Base-by-base conservation (phyloP, 2,797 vertebrate species). In the Pseudomugil tenellus region DNA sequence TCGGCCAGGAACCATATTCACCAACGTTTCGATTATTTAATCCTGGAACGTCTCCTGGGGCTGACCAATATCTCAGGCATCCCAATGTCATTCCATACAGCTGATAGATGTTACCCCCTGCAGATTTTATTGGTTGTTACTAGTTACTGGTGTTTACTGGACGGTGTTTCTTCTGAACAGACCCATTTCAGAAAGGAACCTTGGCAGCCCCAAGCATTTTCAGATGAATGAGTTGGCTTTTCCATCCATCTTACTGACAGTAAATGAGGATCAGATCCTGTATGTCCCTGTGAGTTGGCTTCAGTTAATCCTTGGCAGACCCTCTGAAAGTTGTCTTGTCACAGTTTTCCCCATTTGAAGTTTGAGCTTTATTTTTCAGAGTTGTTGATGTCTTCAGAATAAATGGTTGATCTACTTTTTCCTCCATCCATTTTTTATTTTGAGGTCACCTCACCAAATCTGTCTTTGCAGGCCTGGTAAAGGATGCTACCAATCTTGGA, bases 161-260 rank as follows among this genome's bases (percentile, higher is more conserved):
- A 80, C 8, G 0, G 10, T 56, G 14, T 65, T 72, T 9, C 14
- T 68, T 2, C 57, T n/a, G 10, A 69, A 65, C 46, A 64, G 43
- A 9, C 35, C n/a, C 0, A 12, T 28, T 58, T 76, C 43, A 37
- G 46, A 70, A 12, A 76, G 37, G 37, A 43, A 58, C 5, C 0
- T 7, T 11, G 56, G 43, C 28, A 70, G 10, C 11, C 29, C 39
- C 48, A 49, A 17, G 46, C 55, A 54, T 31, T 51, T 65, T 49
- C 1, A 0, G 35, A 35, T 63, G 39, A 11, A 46, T 21, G 39
- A 41, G 39, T 43, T 43, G 16, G 39, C 5, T 43, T 39, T 39
- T 43, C 17, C 39, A 43, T 19, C 39, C 4, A n/a, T 19, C 39
- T 1, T 43, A 43, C 17, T 19, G 16, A 2, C 8, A 8, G 21